Conservation (phyloP, 1,140 invertebrate genomes). For the Brachionus paranguensis region DNA sequence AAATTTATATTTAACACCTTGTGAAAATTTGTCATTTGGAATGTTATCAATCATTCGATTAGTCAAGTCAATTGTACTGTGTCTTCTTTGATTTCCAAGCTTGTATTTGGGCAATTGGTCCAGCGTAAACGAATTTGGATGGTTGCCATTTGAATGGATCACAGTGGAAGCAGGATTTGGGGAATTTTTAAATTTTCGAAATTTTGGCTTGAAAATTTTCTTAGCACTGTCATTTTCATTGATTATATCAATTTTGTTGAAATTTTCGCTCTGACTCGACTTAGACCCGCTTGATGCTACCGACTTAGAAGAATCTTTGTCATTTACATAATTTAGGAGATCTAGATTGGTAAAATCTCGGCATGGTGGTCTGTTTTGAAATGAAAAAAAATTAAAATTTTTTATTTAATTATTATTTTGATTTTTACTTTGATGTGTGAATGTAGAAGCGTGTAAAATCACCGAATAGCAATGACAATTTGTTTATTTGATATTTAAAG, state of each 20-base stretch:
- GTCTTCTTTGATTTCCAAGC: not conserved
- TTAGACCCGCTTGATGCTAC: not conserved
- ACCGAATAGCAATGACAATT: not conserved
- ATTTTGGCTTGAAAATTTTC: not conserved
- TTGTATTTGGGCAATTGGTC: not conserved
- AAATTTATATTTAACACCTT: not conserved
- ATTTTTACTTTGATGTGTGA: not conserved
- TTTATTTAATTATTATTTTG: not conserved
- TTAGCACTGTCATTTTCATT: not conserved
- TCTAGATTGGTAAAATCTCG: not conserved
- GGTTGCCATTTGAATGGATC: not conserved
- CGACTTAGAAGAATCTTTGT: not conserved
- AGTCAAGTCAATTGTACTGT: not conserved
- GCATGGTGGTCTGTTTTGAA: not conserved
- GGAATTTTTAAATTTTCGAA: not conserved
- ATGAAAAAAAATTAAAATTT: not conserved
- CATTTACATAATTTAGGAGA: not conserved
- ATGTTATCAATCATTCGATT: not conserved
- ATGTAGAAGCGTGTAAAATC: conserved; percentile 17
- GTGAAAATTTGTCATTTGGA: not conserved
- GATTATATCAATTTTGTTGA: not conserved
- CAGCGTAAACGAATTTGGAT: not conserved
- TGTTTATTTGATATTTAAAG: not conserved
- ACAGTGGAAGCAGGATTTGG: not conserved
- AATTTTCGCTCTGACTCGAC: not conserved